These are phyloP conservation scores for Cyclophora punctaria DNA, from an alignment of 2,888 invertebrate genomes.

Conservation along the genomic window DNA sequence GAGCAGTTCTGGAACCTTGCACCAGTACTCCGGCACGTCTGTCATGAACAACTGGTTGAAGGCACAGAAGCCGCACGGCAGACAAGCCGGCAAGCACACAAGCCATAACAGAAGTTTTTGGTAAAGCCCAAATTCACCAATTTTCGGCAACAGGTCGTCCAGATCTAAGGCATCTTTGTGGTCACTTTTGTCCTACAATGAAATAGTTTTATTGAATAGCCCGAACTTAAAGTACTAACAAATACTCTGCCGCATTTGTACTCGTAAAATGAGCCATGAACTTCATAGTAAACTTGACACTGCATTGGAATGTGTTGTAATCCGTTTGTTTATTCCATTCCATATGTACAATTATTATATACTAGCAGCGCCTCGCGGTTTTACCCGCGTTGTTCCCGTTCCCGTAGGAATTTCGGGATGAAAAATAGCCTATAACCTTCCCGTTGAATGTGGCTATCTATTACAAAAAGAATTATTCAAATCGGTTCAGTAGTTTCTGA, in stretches of 20 bases:
- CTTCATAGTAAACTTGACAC: slow-evolving; percentile 12
- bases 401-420: too few relatives aligned
- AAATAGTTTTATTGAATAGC: background rate
- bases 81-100: slow-evolving; percentile 90
- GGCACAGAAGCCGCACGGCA: slow-evolving; percentile 93
- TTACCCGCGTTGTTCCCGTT: too few relatives aligned
- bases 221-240: too few relatives aligned
- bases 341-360: too few relatives aligned
- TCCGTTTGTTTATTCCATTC: too few relatives aligned
- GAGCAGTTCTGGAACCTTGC: slow-evolving; percentile 80
- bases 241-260: too few relatives aligned
- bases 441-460: too few relatives aligned
- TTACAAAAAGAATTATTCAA: too few relatives aligned
- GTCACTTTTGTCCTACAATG: slow-evolving; percentile 4
- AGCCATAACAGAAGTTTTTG: slow-evolving; percentile 90
- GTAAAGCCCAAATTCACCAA: slow-evolving; percentile 93
- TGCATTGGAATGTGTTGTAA: background rate
- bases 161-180: slow-evolving; percentile 78
- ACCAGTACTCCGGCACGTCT: slow-evolving; percentile 91
- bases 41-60: slow-evolving; percentile 96
- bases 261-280: slow-evolving; percentile 6
- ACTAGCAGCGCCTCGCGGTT: too few relatives aligned
- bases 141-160: slow-evolving; percentile 87
- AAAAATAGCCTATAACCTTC: too few relatives aligned
- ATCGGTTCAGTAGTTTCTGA: too few relatives aligned